Evolutionary conservation across 2,797 vertebrate species (phyloP), one percentile per base, ranked within the genome.

Genomic region (Loriculus beryllinus): DNA sequence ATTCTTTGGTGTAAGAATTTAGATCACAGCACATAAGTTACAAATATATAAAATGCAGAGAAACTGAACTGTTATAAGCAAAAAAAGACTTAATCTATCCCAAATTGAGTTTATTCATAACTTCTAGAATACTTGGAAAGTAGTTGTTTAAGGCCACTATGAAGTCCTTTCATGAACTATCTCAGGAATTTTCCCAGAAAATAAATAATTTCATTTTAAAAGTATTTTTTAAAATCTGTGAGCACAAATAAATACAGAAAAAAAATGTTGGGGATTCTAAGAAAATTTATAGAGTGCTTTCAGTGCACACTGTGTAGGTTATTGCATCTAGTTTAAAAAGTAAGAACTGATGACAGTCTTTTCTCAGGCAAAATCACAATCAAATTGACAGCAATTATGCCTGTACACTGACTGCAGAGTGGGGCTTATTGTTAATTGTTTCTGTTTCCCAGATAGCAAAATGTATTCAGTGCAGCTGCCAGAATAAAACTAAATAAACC

Each of bases 321-420:
- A 80, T 54, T 65, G 35, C 57, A 54, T 68, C 45, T 77, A 39
- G 56, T 70, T 95, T 42, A 89, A 88, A 82, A 78, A 91, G 37
- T 78, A 87, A 87, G 68, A 82, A 80, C 8, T 49, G 31, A 57
- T 60, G 65, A 85, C 72, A 57, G 49, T 54, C 42, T 91, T 88
- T 84, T 92, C 77, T 90, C 20, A 6, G 39, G 76, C 68, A 92
- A 93, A 91, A 93, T 83, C 95, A 89, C 95, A 82, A 82, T 96
- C 88, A 94, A 70, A 81, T 62, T 94, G 93, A 94, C 92, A 93
- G 94, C 81, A 93, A 85, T 95, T 96, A 92, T 87, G 68, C 10
- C n/a, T 75, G 51, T 78, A 93, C 80, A 67, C 80, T 48, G 62
- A 69, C 57, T 93, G 88, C 71, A 89, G 72, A 92, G 72, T 81